Conservation (phyloP, 2,113 vertebrate species). For the Delphinus delphis region DNA sequence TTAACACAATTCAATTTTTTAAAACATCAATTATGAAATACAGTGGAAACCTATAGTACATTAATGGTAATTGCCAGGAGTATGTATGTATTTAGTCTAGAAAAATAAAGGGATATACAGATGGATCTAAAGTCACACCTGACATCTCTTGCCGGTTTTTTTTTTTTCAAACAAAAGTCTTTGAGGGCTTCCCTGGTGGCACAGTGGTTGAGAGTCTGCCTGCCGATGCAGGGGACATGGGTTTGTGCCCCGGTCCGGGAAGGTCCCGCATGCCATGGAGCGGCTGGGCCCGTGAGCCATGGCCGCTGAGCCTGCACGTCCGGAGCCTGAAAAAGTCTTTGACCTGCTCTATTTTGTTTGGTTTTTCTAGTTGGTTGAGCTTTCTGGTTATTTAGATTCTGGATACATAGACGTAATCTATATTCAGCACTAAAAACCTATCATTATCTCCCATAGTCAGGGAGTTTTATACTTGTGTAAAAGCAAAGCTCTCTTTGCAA, state of each 20-base stretch:
- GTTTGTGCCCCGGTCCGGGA: too few relatives aligned
- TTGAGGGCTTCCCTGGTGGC: neutral
- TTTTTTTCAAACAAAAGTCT: neutral
- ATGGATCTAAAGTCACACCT: neutral
- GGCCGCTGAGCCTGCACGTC: too few relatives aligned
- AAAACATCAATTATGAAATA: neutral
- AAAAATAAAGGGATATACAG: neutral
- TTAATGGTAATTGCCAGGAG: neutral
- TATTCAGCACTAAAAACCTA: conserved; percentile 68
- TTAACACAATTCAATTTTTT: conserved; percentile 32
- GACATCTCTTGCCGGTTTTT: conserved; percentile 30
- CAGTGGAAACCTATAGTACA: neutral
- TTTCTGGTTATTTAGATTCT: conserved; percentile 66
- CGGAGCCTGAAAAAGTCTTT: neutral
- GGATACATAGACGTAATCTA: conserved; percentile 66
- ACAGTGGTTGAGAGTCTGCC: too few relatives aligned
- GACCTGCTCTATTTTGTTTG: conserved; percentile 49
- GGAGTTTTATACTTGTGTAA: conserved; percentile 55
- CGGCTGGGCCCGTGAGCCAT: too few relatives aligned
- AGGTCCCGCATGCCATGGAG: too few relatives aligned
- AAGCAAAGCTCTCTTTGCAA: conserved; percentile 57
- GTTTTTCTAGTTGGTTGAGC: conserved; percentile 57
- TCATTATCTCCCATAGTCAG: conserved; percentile 61
- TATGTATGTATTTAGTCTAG: neutral
- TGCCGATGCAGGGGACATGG: too few relatives aligned